phyloP scores from a whole-genome alignment of 2,113 vertebrate genomes.

The Anolis sagrei region DNA sequence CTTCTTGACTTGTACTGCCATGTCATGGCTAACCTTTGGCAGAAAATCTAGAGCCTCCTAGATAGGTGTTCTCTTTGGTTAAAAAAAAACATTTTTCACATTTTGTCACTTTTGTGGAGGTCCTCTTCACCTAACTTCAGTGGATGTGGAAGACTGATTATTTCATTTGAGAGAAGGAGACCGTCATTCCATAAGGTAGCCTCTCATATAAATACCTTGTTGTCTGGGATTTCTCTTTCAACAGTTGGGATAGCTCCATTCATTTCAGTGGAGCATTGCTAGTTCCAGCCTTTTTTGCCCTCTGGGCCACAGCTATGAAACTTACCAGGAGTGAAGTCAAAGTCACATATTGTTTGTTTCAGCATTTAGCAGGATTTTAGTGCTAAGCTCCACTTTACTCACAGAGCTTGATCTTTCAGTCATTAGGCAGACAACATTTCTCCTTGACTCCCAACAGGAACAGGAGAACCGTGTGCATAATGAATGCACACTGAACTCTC shows the following conservation, averaged over 20 bases:
- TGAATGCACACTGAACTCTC: constrained; percentile 16
- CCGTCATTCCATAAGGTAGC: neutral
- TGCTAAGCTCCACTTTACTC: constrained; percentile 9
- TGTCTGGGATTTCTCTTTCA: neutral
- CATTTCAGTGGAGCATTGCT: accelerated
- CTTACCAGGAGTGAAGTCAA: constrained; percentile 17
- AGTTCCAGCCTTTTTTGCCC: neutral
- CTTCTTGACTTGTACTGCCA: too few species aligned
- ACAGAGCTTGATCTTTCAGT: neutral
- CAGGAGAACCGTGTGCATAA: neutral
- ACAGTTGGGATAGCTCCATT: neutral
- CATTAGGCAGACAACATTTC: constrained; percentile 21
- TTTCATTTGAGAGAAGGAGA: neutral
- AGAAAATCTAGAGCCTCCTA: too few species aligned
- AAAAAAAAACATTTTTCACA: too few species aligned
- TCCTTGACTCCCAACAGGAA: neutral
- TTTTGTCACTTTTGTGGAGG: too few species aligned
- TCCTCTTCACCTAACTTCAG: too few species aligned
- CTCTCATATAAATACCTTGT: too few species aligned
- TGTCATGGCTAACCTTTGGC: too few species aligned
- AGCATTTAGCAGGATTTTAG: constrained; percentile 28
- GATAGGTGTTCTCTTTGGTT: too few species aligned
- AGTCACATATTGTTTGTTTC: constrained; percentile 30
- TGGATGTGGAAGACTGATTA: neutral
- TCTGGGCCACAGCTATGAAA: neutral